A percentile compares a stretch with the other conserved stretches of the same genome.
Conservation (phyloP, 2,113 vertebrate genomes). For the Mus spicilegus region DNA sequence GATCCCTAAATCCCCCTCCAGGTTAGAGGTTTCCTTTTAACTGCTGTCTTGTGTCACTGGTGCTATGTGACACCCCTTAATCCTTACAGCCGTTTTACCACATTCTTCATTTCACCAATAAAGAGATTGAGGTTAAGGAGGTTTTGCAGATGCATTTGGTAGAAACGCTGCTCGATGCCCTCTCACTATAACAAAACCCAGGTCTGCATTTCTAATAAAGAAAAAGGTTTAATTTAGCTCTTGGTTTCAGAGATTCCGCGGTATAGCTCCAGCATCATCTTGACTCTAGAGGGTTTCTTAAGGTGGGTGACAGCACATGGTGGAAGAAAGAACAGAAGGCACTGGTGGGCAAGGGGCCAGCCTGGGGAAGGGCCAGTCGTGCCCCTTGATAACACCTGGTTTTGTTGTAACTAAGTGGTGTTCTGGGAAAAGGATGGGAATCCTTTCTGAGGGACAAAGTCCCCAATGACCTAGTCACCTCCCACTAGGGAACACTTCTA, state of each 20-base stretch:
- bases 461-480: neutral
- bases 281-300: neutral
- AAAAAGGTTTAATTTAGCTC: neutral
- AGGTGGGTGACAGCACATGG: neutral
- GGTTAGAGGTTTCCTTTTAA: neutral
- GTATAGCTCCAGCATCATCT: neutral
- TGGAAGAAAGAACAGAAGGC: neutral
- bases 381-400: too few species aligned
- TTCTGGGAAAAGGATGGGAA: neutral
- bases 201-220: neutral
- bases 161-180: neutral
- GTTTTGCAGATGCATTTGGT: neutral
- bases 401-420: neutral
- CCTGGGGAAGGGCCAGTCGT: too few species aligned
- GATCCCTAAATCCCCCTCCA: neutral
- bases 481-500: neutral
- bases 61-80: neutral
- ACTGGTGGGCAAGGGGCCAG: neutral
- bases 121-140: neutral
- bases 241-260: neutral
- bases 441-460: neutral
- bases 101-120: slow-evolving; percentile 11
- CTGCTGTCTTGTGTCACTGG: neutral
- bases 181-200: neutral
- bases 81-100: neutral